phyloP scores from a whole-genome alignment of 2,888 invertebrate genomes.

The Drosophila prostipennis region DNA sequence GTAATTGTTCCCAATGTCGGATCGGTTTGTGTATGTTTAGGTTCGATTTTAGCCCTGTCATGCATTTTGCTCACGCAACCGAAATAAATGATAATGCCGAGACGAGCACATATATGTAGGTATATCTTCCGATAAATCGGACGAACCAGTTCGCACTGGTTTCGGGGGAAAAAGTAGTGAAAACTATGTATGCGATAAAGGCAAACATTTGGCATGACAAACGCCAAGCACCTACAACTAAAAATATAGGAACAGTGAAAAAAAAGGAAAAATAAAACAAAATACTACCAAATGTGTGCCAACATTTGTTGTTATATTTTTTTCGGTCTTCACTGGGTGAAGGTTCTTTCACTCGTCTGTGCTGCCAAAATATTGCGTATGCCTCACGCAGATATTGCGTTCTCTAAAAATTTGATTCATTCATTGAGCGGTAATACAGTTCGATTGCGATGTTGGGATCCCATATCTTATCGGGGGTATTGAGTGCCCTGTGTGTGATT shows the following conservation, averaged over 20 bases:
- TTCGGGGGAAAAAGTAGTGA: slow-evolving; percentile 23
- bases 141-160: slow-evolving; percentile 25
- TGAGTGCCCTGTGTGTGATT: slow-evolving; percentile 38
- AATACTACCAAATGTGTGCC: slow-evolving; percentile 64
- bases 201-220: slow-evolving; percentile 41
- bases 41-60: slow-evolving; percentile 34
- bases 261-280: slow-evolving; percentile 30
- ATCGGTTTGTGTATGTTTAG: slow-evolving; percentile 13
- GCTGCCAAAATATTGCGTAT: slow-evolving; percentile 38
- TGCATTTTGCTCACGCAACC: slow-evolving; percentile 33
- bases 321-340: slow-evolving; percentile 58
- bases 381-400: slow-evolving; percentile 5
- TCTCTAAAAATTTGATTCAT: slow-evolving; percentile 43
- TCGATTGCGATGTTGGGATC: slow-evolving; percentile 5
- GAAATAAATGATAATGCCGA: slow-evolving; percentile 40
- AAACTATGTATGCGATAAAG: slow-evolving; percentile 40
- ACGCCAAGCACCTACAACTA: slow-evolving; percentile 20
- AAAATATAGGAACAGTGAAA: slow-evolving; percentile 26
- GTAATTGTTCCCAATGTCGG: slow-evolving; percentile 30
- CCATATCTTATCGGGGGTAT: slow-evolving; percentile 55
- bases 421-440: slow-evolving; percentile 42
- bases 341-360: slow-evolving; percentile 52
- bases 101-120: slow-evolving; percentile 9
- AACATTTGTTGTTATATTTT: slow-evolving; percentile 11
- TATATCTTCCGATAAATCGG: slow-evolving; percentile 34